Base-by-base conservation (phyloP, 2,888 invertebrate species). In the Acronicta aceris region DNA sequence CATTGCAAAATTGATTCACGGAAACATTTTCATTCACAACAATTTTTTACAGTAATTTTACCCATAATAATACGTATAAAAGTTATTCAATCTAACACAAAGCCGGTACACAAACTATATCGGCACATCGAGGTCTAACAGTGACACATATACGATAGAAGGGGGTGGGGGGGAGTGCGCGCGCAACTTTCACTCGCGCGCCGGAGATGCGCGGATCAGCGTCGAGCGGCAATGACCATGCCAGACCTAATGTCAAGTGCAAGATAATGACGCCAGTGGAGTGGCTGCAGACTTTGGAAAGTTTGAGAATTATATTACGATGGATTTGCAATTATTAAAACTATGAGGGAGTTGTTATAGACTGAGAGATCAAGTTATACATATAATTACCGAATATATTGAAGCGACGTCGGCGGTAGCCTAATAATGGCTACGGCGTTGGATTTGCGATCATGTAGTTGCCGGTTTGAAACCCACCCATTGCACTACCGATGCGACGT, bases 111-210 rank as follows among this genome's bases (percentile, higher is more conserved):
- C 42, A 57, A 59, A 61, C 57, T 57, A 67, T 65, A 71, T 72
- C 65, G 50, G 49, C 57, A 51, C 47, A 57, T 55, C 62, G 65
- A 67, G 76, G 65, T 75, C 72, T 77, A 78, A 68, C 74, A 73
- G 71, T 79, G 82, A 81, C 85, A 82, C 81, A 83, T 76, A 79
- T 82, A 74, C 60, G 27, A 51, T 38, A 54, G 60, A 43, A 43
- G 40, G 54, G 65, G 53, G 59, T 41, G 12, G 60, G 66, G 70
- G 36, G 72, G 55, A 55, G 74, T 41, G 59, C 43, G 73, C 43
- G 71, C 66, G 76, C 82, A 87, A 91, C 91, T 91, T 91, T 91
- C 91, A 91, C 91, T 91, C 79, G 85, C 86, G 81, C 81, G 82
- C 79, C 79, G 76, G 84, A 84, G 87, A 87, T 82, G 76, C 61